Percentiles rank a stretch among this genome's conserved stretches.
These are phyloP conservation scores for Lagorchestes hirsutus DNA, from an alignment of 2,797 vertebrate species.

Conservation along the genomic window DNA sequence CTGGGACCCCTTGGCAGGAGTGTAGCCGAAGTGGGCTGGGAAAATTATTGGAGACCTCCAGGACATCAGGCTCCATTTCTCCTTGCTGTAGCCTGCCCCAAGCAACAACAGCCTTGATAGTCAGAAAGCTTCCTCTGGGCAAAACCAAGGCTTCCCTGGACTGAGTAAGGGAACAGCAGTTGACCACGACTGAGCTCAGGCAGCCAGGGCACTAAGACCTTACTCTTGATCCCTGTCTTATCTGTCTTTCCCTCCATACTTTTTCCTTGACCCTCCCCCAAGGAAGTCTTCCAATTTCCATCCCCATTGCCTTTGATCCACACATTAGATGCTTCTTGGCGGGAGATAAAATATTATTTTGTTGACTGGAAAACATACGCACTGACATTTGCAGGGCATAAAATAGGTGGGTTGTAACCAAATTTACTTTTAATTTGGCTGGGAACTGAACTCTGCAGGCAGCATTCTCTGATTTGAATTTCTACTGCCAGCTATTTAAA, in stretches of 20 bases:
- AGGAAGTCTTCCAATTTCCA: slow-evolving; percentile 28
- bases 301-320: slow-evolving; percentile 59
- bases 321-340: slow-evolving; percentile 69
- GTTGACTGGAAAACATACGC: slow-evolving; percentile 73
- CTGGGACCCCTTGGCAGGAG: not conserved
- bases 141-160: not conserved
- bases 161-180: not conserved
- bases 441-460: slow-evolving; percentile 70
- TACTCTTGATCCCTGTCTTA: not conserved
- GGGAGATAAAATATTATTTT: slow-evolving; percentile 74
- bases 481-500: slow-evolving; percentile 63
- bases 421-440: slow-evolving; percentile 78
- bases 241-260: not conserved
- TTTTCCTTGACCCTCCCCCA: not conserved
- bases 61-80: not conserved
- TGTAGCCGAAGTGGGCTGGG: not conserved
- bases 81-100: not conserved
- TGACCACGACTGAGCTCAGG: not conserved
- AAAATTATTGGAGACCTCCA: not conserved
- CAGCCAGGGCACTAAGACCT: not conserved
- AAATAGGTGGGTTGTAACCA: slow-evolving; percentile 73
- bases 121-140: not conserved
- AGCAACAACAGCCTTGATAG: not conserved
- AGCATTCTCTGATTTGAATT: slow-evolving; percentile 68
- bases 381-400: slow-evolving; percentile 63